Conservation (phyloP, 2,888 invertebrate species). For the Plusia festucae region DNA sequence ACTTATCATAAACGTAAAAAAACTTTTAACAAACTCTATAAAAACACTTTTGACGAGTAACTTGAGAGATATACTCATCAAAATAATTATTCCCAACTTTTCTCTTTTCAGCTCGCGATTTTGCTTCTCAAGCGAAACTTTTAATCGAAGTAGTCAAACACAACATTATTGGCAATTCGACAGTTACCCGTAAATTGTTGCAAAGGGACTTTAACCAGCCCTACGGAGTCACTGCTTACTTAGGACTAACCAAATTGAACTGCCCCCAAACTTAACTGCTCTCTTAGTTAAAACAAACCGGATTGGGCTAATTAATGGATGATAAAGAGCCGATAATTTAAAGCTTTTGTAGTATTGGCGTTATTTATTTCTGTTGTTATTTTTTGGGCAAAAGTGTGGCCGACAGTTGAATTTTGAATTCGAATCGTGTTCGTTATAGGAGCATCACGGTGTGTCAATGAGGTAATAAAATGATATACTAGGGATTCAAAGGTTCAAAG, state of each 20-base stretch:
- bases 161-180: slow-evolving; percentile 63
- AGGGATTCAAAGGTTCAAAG: no score
- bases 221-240: slow-evolving; percentile 55
- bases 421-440: neutral
- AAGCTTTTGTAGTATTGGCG: slow-evolving; percentile 6
- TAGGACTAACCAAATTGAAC: slow-evolving; percentile 56
- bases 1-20: no score
- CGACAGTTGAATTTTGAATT: neutral
- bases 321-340: slow-evolving; percentile 14
- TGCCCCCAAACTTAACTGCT: slow-evolving; percentile 46
- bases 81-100: slow-evolving; percentile 50
- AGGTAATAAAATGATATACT: no score
- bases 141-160: slow-evolving; percentile 60
- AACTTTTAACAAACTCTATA: neutral
- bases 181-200: slow-evolving; percentile 57
- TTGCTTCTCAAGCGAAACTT: slow-evolving; percentile 51
- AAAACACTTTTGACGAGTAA: slow-evolving; percentile 33
- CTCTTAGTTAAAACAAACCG: slow-evolving; percentile 53
- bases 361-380: slow-evolving; percentile 2
- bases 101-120: slow-evolving; percentile 43
- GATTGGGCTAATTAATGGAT: slow-evolving; percentile 30
- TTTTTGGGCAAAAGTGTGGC: neutral
- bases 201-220: slow-evolving; percentile 40
- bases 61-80: slow-evolving; percentile 33
- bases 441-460: no score